These are phyloP conservation scores for Nebria salina DNA, from an alignment of 2,888 invertebrate species.

Conservation along the genomic window DNA sequence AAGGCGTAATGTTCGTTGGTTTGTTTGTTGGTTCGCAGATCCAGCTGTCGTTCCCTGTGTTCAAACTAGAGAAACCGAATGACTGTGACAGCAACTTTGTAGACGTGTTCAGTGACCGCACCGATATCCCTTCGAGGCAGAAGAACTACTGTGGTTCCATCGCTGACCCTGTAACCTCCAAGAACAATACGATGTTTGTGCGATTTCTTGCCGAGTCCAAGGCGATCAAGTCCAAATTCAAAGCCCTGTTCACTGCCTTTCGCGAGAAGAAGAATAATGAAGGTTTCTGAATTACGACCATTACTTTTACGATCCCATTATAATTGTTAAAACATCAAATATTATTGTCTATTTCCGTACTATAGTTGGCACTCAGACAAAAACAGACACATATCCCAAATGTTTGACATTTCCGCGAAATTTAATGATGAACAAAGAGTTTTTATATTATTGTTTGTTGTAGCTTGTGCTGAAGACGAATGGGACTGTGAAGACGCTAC, in stretches of 20 bases:
- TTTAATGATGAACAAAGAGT: not conserved
- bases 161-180: constrained; percentile 78
- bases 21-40: constrained; percentile 67
- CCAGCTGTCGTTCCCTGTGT: constrained; percentile 73
- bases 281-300: constrained; percentile 55
- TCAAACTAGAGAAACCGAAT: constrained; percentile 76
- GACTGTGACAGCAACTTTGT: constrained; percentile 82
- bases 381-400: no score
- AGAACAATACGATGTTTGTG: constrained; percentile 76
- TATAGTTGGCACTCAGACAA: no score
- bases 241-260: constrained; percentile 79
- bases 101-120: constrained; percentile 74
- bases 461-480: constrained; percentile 68
- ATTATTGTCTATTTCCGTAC: no score
- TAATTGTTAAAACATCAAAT: constrained; percentile 3
- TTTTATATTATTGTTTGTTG: constrained; percentile 29
- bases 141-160: constrained; percentile 88
- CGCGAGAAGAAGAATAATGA: constrained; percentile 68
- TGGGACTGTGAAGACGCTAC: constrained; percentile 89
- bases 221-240: constrained; percentile 71
- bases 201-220: constrained; percentile 76
- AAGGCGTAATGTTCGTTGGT: not conserved
- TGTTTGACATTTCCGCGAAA: no score
- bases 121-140: constrained; percentile 69
- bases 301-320: not conserved